These are phyloP conservation scores for Limnephilus marmoratus DNA, from an alignment of 2,888 invertebrate species.

Conservation along the genomic window DNA sequence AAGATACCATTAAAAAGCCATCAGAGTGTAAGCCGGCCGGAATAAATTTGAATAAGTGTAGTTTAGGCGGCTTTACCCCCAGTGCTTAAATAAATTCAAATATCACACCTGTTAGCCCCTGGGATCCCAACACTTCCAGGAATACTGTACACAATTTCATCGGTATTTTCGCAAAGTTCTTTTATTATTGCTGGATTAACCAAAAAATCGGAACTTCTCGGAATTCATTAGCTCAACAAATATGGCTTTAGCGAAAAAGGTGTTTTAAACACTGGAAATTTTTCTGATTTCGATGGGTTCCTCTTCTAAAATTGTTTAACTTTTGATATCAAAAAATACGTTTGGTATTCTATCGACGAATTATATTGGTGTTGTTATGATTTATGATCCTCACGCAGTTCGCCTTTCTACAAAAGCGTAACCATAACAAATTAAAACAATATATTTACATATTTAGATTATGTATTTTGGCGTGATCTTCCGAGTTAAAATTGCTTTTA, in stretches of 20 bases:
- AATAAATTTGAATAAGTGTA: neutral
- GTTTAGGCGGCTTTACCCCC: neutral
- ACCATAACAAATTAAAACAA: neutral
- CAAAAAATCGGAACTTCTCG: neutral
- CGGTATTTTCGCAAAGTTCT: neutral
- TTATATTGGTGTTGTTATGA: too few species aligned
- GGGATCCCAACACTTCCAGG: neutral
- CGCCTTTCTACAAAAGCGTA: too few species aligned
- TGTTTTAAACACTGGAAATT: neutral
- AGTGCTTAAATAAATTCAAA: conserved; percentile 8
- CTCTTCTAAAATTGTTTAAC: too few species aligned
- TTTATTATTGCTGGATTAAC: neutral
- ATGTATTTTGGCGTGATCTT: neutral
- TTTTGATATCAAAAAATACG: too few species aligned
- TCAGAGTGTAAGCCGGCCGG: neutral
- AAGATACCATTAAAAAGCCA: neutral
- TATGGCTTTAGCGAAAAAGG: neutral
- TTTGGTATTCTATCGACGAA: too few species aligned
- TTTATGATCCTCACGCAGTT: too few species aligned
- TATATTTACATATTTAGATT: neutral
- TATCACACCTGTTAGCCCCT: conserved; percentile 11
- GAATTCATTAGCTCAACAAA: neutral
- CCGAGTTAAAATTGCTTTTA: neutral
- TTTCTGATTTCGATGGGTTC: too few species aligned
- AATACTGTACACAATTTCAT: neutral